Percentiles rank a stretch among this genome's conserved stretches.
Evolutionary conservation across 2,113 vertebrate genomes (phyloP).

Genomic region (Colossoma macropomum): DNA sequence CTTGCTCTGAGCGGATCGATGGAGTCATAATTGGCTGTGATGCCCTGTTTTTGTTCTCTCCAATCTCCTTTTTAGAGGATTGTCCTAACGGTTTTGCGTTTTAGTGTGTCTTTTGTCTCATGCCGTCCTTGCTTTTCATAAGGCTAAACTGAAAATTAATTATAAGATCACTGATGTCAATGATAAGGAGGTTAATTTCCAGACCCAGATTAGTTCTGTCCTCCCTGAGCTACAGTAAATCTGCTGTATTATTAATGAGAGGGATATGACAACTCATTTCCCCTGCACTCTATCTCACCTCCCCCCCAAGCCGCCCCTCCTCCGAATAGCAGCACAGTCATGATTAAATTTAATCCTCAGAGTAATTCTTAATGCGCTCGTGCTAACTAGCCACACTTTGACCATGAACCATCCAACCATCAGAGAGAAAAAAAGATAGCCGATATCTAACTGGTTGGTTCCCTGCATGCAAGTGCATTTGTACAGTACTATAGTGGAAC

Average conservation of each 20-base stretch:
- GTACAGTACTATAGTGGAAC: not conserved
- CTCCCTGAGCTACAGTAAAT: conserved; percentile 50
- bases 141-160: conserved; percentile 21
- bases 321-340: conserved; percentile 18
- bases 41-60: conserved; percentile 39
- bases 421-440: not conserved
- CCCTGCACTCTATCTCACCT: conserved; percentile 36
- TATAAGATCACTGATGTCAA: conserved; percentile 39
- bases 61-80: conserved; percentile 36
- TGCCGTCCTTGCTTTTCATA: conserved; percentile 42
- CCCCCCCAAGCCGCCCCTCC: not conserved
- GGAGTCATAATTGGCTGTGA: conserved; percentile 47
- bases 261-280: conserved; percentile 50
- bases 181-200: conserved; percentile 51
- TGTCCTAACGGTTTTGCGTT: conserved; percentile 24
- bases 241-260: conserved; percentile 50
- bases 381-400: conserved; percentile 47
- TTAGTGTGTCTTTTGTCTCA: conserved; percentile 23
- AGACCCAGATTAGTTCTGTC: conserved; percentile 39
- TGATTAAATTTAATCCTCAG: conserved; percentile 32
- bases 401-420: conserved; percentile 45
- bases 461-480: not conserved
- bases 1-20: conserved; percentile 33
- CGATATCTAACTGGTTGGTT: not conserved
- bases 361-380: conserved; percentile 47